Evolutionary conservation across 2,113 vertebrate genomes (phyloP).

Genomic region (Andinoacara biseriatus): DNA sequence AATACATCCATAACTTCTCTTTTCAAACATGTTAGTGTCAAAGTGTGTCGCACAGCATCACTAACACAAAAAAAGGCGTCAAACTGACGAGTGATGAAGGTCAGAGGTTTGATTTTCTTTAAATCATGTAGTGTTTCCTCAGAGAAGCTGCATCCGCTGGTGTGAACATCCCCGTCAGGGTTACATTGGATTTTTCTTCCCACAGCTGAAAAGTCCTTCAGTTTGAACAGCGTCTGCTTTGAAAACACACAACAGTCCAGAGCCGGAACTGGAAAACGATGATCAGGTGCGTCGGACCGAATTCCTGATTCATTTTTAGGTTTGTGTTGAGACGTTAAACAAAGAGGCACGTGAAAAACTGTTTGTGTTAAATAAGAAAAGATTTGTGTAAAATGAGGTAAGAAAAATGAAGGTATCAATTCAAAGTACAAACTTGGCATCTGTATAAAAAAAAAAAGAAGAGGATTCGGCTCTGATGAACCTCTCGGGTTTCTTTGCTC

Average conservation of each 20-base stretch:
- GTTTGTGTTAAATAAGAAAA: slow-evolving; percentile 2
- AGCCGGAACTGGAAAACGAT: too few relatives aligned
- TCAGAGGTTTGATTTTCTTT: neutral
- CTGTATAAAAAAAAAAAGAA: neutral
- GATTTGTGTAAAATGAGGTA: neutral
- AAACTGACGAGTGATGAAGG: neutral
- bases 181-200: neutral
- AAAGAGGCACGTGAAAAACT: neutral
- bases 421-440: neutral
- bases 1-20: neutral
- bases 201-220: too few relatives aligned
- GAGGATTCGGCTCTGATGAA: neutral
- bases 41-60: neutral
- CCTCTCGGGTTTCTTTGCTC: slow-evolving; percentile 20
- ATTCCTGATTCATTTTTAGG: too few relatives aligned
- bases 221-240: neutral
- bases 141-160: too few relatives aligned
- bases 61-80: neutral
- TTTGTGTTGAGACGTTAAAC: neutral
- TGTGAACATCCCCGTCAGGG: neutral
- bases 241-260: too few relatives aligned
- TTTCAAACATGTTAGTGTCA: neutral
- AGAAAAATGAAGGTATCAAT: slow-evolving; percentile 5
- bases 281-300: too few relatives aligned
- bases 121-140: neutral